Conservation (phyloP, 2,797 vertebrate species). For the Sitta carolinensis region DNA sequence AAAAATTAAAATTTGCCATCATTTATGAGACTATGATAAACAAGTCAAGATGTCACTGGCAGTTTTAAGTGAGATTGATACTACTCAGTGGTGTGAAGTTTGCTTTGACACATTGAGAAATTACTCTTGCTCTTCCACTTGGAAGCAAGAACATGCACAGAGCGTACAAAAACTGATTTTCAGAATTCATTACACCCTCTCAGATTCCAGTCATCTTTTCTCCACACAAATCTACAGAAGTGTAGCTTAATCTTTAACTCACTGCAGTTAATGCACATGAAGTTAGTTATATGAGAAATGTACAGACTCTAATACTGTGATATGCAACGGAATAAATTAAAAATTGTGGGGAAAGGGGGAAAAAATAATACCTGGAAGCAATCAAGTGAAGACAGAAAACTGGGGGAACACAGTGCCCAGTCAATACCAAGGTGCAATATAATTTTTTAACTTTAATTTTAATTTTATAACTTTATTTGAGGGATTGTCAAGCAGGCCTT, state of each 20-base stretch:
- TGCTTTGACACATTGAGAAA: slow-evolving; percentile 33
- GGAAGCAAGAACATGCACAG: background rate
- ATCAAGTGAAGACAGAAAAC: background rate
- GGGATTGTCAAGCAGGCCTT: background rate
- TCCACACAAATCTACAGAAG: background rate
- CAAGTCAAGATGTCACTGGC: slow-evolving; percentile 11
- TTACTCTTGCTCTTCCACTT: slow-evolving; percentile 8
- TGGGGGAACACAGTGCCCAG: background rate
- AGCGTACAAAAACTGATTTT: background rate
- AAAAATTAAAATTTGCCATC: slow-evolving; percentile 17
- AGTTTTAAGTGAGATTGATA: slow-evolving; percentile 46
- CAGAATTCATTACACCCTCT: background rate
- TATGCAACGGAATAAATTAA: background rate
- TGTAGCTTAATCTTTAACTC: background rate
- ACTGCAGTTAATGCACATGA: background rate
- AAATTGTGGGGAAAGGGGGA: background rate
- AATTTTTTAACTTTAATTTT: too few species aligned
- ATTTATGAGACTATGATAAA: slow-evolving; percentile 19
- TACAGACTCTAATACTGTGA: background rate
- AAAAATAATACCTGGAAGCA: background rate
- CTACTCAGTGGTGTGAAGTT: background rate
- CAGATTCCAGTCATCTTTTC: background rate
- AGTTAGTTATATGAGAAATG: background rate
- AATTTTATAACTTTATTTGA: background rate
- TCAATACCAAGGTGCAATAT: background rate